Evolutionary conservation across 2,797 vertebrate species (phyloP).

Genomic region (Phrynocephalus forsythii): DNA sequence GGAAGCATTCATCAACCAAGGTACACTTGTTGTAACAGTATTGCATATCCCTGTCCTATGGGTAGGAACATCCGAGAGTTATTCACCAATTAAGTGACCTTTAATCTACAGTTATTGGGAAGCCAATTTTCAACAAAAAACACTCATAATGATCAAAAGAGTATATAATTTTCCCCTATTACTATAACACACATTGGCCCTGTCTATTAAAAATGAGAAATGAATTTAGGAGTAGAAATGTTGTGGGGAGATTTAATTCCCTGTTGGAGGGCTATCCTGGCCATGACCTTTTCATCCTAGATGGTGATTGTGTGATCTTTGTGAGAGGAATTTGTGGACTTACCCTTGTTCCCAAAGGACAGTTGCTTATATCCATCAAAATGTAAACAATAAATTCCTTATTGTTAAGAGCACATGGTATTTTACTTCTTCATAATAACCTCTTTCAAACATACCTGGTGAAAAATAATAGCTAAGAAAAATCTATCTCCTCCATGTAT

Average conservation of each 20-base stretch:
- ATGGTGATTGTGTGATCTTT: neutral
- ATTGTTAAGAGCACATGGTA: neutral
- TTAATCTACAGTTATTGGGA: neutral
- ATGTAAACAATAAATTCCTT: neutral
- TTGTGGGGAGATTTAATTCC: neutral
- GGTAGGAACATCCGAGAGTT: neutral
- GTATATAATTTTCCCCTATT: neutral
- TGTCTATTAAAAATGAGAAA: slow-evolving; percentile 4
- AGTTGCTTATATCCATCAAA: accelerated
- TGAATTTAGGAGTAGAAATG: neutral
- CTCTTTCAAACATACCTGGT: neutral
- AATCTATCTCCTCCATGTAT: neutral
- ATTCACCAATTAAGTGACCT: neutral
- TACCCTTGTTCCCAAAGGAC: neutral
- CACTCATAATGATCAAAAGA: neutral
- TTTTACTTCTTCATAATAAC: neutral
- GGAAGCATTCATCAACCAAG: too few species aligned
- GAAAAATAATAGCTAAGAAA: neutral
- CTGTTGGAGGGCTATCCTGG: neutral
- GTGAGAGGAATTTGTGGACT: neutral
- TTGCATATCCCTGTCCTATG: neutral
- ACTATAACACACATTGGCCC: neutral
- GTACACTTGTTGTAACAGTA: neutral
- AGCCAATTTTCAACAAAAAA: neutral
- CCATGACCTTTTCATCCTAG: neutral